These are phyloP conservation scores for Pseudomyrmex gracilis DNA, from an alignment of 1,140 invertebrate genomes.

Conservation along the genomic window DNA sequence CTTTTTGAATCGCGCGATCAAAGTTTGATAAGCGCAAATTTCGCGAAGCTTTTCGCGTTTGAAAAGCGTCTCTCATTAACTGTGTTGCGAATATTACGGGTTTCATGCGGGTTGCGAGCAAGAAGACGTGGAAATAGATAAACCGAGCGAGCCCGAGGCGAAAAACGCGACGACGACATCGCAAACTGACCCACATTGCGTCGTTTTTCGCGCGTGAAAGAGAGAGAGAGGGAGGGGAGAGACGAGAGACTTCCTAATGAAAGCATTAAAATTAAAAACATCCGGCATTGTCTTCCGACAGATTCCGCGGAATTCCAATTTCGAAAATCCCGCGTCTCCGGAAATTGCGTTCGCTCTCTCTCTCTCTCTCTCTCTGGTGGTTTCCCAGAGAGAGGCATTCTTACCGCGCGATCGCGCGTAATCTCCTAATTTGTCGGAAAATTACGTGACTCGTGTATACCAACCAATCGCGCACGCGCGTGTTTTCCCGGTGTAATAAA, in stretches of 20 bases:
- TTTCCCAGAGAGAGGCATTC: neutral
- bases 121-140: too few species aligned
- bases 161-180: slow-evolving; percentile 31
- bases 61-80: too few species aligned
- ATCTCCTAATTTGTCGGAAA: slow-evolving; percentile 47
- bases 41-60: too few species aligned
- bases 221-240: neutral
- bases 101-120: too few species aligned
- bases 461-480: neutral
- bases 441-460: slow-evolving; percentile 30
- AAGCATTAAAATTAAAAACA: slow-evolving; percentile 76
- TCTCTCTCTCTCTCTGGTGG: neutral
- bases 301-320: slow-evolving; percentile 22
- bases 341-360: neutral
- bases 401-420: neutral
- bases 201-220: slow-evolving; percentile 21
- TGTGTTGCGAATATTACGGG: too few species aligned
- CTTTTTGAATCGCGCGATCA: too few species aligned
- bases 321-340: neutral
- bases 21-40: too few species aligned
- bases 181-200: slow-evolving; percentile 67
- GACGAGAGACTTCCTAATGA: slow-evolving; percentile 62
- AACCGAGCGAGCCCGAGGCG: neutral
- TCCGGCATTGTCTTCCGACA: slow-evolving; percentile 21
- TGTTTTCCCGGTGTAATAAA: slow-evolving; percentile 25